Evolutionary conservation across 2,113 vertebrate genomes (phyloP).

Genomic region (Salminus brasiliensis): DNA sequence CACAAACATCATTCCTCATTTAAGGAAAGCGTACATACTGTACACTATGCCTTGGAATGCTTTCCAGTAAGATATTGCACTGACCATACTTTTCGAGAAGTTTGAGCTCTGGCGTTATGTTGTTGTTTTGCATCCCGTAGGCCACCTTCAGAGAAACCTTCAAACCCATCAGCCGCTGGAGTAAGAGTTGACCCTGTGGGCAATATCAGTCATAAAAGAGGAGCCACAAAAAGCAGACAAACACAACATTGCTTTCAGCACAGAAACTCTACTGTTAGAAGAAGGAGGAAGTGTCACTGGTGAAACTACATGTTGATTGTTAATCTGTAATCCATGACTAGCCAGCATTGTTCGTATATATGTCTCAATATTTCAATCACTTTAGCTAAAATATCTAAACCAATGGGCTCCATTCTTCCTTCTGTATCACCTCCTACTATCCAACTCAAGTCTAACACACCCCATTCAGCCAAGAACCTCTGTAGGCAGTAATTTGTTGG

Average conservation of each 20-base stretch:
- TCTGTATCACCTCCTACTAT: no score
- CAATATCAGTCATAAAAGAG: slow-evolving; percentile 10
- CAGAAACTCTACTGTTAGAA: not conserved
- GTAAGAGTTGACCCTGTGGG: slow-evolving; percentile 69
- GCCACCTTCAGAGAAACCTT: slow-evolving; percentile 75
- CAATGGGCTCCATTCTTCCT: no score
- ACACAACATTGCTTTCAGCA: not conserved
- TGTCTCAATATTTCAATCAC: not conserved
- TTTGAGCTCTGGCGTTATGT: slow-evolving; percentile 66
- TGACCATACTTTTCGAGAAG: slow-evolving; percentile 63
- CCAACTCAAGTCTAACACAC: no score
- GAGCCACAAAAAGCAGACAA: not conserved
- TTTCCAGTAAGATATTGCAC: no score
- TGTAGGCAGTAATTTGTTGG: no score
- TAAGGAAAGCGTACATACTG: no score
- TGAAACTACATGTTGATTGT: not conserved
- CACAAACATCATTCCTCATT: no score
- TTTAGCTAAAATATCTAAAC: not conserved
- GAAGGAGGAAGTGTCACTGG: not conserved
- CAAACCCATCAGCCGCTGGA: slow-evolving; percentile 69
- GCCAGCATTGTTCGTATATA: not conserved
- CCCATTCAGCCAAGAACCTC: no score
- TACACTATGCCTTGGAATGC: no score
- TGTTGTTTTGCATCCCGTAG: slow-evolving; percentile 55
- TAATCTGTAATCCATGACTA: not conserved